These are phyloP conservation scores for Catharus fuscescens DNA, from an alignment of 2,113 vertebrate species.

Conservation along the genomic window DNA sequence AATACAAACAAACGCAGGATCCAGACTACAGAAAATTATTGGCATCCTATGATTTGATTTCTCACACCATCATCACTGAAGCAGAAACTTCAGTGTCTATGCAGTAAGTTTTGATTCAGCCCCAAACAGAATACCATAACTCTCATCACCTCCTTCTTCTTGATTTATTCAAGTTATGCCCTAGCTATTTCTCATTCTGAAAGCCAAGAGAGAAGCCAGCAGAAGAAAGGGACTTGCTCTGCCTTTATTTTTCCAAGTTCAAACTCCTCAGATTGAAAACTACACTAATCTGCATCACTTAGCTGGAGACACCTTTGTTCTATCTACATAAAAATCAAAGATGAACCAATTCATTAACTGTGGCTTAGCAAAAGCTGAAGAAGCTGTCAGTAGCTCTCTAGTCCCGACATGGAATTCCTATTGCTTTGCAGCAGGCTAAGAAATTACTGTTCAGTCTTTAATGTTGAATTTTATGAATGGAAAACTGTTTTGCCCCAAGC, in stretches of 20 bases:
- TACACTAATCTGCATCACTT: neutral
- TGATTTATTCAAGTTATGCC: slow-evolving; percentile 7
- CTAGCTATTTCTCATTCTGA: slow-evolving; percentile 1
- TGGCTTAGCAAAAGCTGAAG: neutral
- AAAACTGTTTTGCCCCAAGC: neutral
- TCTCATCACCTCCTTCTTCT: neutral
- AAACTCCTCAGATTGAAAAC: neutral
- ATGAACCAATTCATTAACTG: neutral
- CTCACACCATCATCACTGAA: neutral
- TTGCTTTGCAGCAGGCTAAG: neutral
- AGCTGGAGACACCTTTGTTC: neutral
- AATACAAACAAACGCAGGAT: neutral
- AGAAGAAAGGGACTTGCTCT: neutral
- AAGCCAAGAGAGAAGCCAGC: neutral
- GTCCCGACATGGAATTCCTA: neutral
- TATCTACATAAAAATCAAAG: neutral
- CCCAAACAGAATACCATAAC: neutral
- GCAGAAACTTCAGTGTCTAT: neutral
- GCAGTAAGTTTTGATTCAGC: neutral
- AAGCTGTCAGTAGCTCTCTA: neutral
- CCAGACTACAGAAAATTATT: neutral
- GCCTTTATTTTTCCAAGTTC: neutral
- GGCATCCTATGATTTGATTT: neutral
- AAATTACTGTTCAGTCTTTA: neutral
- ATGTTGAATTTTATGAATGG: slow-evolving; percentile 19